Percentiles rank a stretch among this genome's conserved stretches.
Conservation (phyloP, 2,113 vertebrate genomes). For the Tichodroma muraria region DNA sequence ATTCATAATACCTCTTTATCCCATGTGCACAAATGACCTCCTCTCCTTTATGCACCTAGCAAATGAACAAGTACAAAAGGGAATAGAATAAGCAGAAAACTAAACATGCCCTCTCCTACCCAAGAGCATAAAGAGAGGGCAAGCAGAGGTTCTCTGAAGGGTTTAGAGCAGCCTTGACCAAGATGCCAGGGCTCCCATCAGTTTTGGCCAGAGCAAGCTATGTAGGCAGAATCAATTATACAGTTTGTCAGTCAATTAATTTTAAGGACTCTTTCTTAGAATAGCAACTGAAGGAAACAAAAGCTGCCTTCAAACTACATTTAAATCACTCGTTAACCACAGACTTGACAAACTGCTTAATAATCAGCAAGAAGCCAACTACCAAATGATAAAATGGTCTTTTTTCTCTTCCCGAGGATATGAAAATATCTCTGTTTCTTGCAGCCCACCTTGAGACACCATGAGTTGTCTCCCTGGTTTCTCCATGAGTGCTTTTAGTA, state of each 20-base stretch:
- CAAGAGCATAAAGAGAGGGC: slow-evolving; percentile 14
- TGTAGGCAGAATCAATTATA: neutral
- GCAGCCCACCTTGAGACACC: neutral
- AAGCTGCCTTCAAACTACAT: slow-evolving; percentile 22
- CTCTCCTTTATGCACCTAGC: slow-evolving; percentile 54
- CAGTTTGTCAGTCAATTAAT: neutral
- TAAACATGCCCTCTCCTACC: slow-evolving; percentile 55
- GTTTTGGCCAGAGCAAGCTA: neutral
- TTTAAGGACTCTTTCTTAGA: slow-evolving; percentile 15
- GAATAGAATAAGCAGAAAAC: slow-evolving; percentile 62
- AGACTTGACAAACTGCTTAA: neutral
- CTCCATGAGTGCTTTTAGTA: neutral
- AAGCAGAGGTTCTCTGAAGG: slow-evolving; percentile 12
- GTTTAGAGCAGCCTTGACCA: neutral
- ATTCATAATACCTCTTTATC: slow-evolving; percentile 66
- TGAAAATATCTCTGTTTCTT: neutral
- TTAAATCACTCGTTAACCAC: neutral
- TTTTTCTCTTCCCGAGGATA: neutral
- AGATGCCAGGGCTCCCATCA: neutral
- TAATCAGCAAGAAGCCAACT: neutral
- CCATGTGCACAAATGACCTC: slow-evolving; percentile 55
- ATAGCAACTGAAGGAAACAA: neutral
- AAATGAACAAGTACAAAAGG: slow-evolving; percentile 62
- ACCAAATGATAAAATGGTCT: neutral
- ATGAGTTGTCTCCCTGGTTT: neutral